Base-by-base conservation (phyloP, 2,888 invertebrate genomes). In the Melikaiella ostensackeni region DNA sequence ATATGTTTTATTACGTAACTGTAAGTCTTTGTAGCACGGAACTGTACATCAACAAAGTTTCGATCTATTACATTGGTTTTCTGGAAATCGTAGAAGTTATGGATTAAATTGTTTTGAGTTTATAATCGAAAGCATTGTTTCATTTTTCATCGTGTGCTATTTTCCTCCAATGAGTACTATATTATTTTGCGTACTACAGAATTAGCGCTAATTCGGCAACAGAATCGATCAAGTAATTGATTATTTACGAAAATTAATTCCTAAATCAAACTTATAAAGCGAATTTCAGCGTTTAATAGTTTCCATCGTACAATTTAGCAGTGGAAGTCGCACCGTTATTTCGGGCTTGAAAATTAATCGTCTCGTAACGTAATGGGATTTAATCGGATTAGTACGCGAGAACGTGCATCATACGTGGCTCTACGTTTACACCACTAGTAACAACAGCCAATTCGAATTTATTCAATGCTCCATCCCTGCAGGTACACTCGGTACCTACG, bases 331-430 rank as follows among this genome's bases (percentile, higher is more conserved):
- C 73, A 21, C 80, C 79, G 80, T 83, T 84, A 84, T 85, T 83
- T 83, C 84, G 76, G 78, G 30, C 75, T 81, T 76, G 81, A 81
- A 85, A 86, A 88, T 85, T 85, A 84, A 84, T 87, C 84, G 82
- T 78, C 78, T 77, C 82, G 81, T 80, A 80, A 81, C 80, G 84
- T 86, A 86, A 87, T 85, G 82, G 84, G 82, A 85, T 86, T 84
- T 84, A 85, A 87, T 86, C 84, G 84, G 86, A 87, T 88, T 86
- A 86, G 82, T 79, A 80, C 77, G 82, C 79, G 80, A 75, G 79
- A 82, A 79, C 83, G 77, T 83, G 82, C 81, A 82, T 85, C 84
- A 83, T 84, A 81, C 76, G 63, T 64, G 42, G 74, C 62, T 66
- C 62, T 80, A 82, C 77, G 74, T 83, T 81, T 80, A 64, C 78